These are phyloP conservation scores for Cancer borealis DNA, from an alignment of 2,888 invertebrate species.

Conservation along the genomic window DNA sequence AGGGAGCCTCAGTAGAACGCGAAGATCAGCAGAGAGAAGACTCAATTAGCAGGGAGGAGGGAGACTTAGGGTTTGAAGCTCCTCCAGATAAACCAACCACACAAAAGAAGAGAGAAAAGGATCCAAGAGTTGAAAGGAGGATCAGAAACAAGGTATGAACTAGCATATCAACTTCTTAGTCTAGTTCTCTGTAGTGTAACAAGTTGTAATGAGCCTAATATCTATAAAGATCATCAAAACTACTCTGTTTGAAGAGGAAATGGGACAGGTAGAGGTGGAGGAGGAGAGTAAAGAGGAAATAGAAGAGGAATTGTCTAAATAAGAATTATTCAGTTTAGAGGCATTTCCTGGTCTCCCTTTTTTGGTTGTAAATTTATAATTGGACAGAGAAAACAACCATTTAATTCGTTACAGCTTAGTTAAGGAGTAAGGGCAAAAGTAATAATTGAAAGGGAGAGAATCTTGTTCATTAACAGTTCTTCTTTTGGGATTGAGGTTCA, in stretches of 20 bases:
- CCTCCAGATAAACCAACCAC: slow-evolving; percentile 39
- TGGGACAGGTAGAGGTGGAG: too few species aligned
- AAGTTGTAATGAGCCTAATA: background rate
- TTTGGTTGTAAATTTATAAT: too few species aligned
- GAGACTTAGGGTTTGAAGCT: background rate
- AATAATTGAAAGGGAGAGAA: background rate
- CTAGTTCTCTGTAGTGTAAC: background rate
- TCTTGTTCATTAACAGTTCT: background rate
- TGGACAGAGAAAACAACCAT: too few species aligned
- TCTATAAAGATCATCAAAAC: background rate
- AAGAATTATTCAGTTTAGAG: too few species aligned
- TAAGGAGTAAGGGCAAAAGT: background rate
- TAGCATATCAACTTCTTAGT: background rate
- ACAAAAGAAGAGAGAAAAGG: slow-evolving; percentile 65
- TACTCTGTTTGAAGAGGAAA: too few species aligned
- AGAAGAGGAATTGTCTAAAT: too few species aligned
- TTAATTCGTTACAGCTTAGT: too few species aligned
- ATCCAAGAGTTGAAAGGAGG: slow-evolving; percentile 74
- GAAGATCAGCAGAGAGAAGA: slow-evolving; percentile 8
- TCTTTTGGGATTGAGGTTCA: background rate
- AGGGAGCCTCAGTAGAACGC: background rate
- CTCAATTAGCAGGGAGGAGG: slow-evolving; percentile 7
- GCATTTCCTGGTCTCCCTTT: too few species aligned
- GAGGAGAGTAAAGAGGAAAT: too few species aligned
- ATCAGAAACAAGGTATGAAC: slow-evolving; percentile 75